A percentile compares a stretch with the other conserved stretches of the same genome.
phyloP scores from a whole-genome alignment of 1,140 invertebrate species.

The Rhopalosiphum maidis region DNA sequence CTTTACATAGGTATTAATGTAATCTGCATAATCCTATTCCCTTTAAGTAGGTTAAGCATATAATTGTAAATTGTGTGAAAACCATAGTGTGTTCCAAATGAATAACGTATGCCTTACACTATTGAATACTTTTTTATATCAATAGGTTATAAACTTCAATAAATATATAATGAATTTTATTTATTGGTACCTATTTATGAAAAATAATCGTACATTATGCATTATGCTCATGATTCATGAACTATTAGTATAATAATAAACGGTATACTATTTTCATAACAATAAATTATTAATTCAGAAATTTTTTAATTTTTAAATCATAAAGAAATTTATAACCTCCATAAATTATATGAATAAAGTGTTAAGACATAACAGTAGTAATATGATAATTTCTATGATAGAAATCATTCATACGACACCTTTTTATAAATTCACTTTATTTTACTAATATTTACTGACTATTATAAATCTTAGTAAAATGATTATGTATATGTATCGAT shows the following conservation, averaged over 20 bases:
- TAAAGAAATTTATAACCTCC: not conserved
- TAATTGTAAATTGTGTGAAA: conserved; percentile 9
- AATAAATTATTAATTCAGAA: not conserved
- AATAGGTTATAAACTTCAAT: not conserved
- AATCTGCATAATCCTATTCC: conserved; percentile 5
- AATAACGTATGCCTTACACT: not conserved
- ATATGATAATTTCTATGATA: not conserved
- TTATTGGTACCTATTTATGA: not conserved
- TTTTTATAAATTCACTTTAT: not conserved
- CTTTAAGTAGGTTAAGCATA: conserved; percentile 4
- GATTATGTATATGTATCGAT: no score
- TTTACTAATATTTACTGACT: not conserved
- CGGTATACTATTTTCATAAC: not conserved
- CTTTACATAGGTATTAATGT: not conserved
- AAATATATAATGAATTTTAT: not conserved
- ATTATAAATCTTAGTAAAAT: no score
- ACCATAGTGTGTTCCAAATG: not conserved
- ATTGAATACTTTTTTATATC: not conserved
- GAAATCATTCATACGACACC: not conserved
- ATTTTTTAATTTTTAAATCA: not conserved
- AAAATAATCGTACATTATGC: not conserved
- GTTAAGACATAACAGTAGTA: not conserved
- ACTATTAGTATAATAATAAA: not conserved
- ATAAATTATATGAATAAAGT: not conserved
- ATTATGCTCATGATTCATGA: not conserved